Evolutionary conservation across 1,140 invertebrate species (phyloP).

Genomic region (Eumeta japonica): DNA sequence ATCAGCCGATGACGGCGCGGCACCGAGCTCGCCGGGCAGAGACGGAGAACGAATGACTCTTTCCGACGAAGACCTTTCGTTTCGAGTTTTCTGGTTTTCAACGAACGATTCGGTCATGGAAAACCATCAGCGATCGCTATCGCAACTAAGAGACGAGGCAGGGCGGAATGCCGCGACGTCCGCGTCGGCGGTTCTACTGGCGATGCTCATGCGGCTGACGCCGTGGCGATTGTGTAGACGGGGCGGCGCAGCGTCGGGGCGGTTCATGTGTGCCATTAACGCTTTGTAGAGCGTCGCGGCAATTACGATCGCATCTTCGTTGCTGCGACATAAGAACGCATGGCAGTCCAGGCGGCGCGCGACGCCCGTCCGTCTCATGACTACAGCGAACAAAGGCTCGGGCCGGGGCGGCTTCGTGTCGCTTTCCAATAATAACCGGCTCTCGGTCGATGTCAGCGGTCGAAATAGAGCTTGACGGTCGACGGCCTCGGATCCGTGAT

Average conservation of each 20-base stretch:
- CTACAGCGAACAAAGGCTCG: conserved; percentile 85
- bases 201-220: conserved; percentile 67
- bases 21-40: conserved; percentile 60
- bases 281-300: conserved; percentile 87
- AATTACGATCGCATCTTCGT: conserved; percentile 86
- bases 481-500: conserved; percentile 80
- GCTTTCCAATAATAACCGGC: conserved; percentile 58
- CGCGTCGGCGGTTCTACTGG: conserved; percentile 62
- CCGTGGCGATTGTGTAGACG: conserved; percentile 68
- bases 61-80: conserved; percentile 26
- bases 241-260: conserved; percentile 58
- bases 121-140: conserved; percentile 57
- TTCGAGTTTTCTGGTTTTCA: conserved; percentile 45
- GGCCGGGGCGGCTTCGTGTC: conserved; percentile 70
- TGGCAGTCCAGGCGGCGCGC: conserved; percentile 83
- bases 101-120: conserved; percentile 41
- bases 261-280: conserved; percentile 75
- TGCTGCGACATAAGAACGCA: conserved; percentile 82
- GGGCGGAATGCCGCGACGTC: conserved; percentile 64
- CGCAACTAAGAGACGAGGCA: conserved; percentile 60
- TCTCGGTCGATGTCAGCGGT: conserved; percentile 51
- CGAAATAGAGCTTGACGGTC: conserved; percentile 70
- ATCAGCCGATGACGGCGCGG: conserved; percentile 45
- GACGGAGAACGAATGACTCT: conserved; percentile 25
- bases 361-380: conserved; percentile 79